These are phyloP conservation scores for Amblyteles armatorius DNA, from an alignment of 2,888 invertebrate species.

Conservation along the genomic window DNA sequence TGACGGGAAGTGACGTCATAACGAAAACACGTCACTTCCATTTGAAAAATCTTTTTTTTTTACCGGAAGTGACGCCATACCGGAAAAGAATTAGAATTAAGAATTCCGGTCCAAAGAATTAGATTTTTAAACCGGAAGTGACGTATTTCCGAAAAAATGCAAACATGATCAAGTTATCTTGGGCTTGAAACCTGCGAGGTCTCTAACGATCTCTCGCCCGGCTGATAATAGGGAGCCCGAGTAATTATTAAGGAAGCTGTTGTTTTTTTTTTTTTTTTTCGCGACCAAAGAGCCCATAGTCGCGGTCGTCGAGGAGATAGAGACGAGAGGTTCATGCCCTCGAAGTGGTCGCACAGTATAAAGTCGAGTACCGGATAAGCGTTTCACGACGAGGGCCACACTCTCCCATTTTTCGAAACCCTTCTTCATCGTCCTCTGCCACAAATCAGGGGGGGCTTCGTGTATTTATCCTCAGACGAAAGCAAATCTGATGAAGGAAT, in stretches of 20 bases:
- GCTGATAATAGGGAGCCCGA: slow-evolving; percentile 35
- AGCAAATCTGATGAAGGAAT: neutral
- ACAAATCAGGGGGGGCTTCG: too few relatives aligned
- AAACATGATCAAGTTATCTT: neutral
- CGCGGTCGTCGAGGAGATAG: slow-evolving; percentile 5
- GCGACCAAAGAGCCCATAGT: slow-evolving; percentile 11
- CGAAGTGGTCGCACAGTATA: neutral
- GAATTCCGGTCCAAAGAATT: too few relatives aligned
- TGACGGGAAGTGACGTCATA: too few relatives aligned
- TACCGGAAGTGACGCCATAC: too few relatives aligned
- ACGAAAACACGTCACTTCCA: too few relatives aligned
- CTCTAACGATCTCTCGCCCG: slow-evolving; percentile 22
- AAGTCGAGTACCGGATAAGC: neutral
- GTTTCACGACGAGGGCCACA: neutral
- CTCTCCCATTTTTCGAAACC: neutral
- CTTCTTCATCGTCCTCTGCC: neutral
- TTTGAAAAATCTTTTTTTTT: too few relatives aligned
- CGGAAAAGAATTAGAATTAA: too few relatives aligned
- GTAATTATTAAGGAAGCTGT: slow-evolving; percentile 50
- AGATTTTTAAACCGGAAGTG: too few relatives aligned
- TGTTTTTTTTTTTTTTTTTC: slow-evolving; percentile 54
- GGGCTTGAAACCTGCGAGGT: neutral
- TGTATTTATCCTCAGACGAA: too few relatives aligned
- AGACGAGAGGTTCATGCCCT: neutral
- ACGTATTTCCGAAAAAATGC: too few relatives aligned